A percentile compares a stretch with the other conserved stretches of the same genome.
These are phyloP conservation scores for Grus americana DNA, from an alignment of 2,113 vertebrate species.

Conservation along the genomic window DNA sequence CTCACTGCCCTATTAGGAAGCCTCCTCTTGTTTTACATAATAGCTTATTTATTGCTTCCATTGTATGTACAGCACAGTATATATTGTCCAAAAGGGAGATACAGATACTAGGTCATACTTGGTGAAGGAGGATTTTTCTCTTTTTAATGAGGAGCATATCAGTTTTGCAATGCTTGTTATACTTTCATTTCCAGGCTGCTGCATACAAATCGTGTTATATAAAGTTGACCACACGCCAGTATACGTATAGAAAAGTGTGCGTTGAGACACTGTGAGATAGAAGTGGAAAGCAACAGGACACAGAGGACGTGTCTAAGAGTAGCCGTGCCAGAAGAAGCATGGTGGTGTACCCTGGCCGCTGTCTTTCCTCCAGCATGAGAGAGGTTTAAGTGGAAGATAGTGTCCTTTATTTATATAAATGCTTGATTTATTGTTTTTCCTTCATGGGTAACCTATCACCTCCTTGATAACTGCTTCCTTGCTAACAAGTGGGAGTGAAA, in stretches of 20 bases:
- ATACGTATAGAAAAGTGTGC: background rate
- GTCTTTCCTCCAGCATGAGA: background rate
- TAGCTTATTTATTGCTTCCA: constrained; percentile 35
- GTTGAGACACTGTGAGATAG: background rate
- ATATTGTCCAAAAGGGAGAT: constrained; percentile 36
- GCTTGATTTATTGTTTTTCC: background rate
- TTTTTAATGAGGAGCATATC: constrained; percentile 25
- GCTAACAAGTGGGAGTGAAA: background rate
- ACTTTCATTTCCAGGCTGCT: background rate
- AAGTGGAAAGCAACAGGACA: background rate
- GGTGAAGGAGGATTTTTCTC: constrained; percentile 12
- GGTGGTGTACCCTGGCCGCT: background rate
- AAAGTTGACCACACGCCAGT: background rate
- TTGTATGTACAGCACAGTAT: background rate
- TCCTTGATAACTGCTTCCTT: background rate
- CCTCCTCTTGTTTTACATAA: background rate
- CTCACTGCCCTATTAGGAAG: background rate
- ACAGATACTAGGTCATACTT: background rate
- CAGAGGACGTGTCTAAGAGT: background rate
- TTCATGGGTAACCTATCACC: background rate
- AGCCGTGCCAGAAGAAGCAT: background rate
- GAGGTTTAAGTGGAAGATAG: background rate
- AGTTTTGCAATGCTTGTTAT: background rate
- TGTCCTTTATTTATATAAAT: background rate
- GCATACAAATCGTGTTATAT: background rate